Evolutionary conservation across 2,113 vertebrate species (phyloP).

Genomic region (Mus pahari): DNA sequence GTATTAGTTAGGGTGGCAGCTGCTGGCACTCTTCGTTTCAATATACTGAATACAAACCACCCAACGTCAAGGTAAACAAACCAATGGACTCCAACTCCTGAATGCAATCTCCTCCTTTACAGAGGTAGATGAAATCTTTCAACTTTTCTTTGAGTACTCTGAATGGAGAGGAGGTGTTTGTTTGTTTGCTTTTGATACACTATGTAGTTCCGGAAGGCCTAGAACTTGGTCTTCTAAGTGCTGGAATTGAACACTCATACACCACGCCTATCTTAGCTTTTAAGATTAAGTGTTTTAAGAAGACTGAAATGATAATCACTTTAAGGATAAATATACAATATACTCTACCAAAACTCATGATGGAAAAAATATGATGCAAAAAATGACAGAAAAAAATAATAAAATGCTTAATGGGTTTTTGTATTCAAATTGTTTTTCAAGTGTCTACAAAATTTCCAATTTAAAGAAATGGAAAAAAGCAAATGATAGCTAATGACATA

Average conservation of each 20-base stretch:
- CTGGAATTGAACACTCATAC: neutral
- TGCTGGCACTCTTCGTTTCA: neutral
- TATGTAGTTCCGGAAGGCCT: too few relatives aligned
- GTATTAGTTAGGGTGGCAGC: too few relatives aligned
- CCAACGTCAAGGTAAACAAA: neutral
- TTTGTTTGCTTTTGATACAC: neutral
- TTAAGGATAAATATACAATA: constrained; percentile 33
- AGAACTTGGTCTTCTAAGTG: neutral
- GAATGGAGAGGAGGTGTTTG: neutral
- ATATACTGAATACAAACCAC: neutral
- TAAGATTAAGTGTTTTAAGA: neutral
- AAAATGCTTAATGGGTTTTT: neutral
- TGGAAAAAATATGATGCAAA: neutral
- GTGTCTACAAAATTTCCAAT: neutral
- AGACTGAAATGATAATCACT: neutral
- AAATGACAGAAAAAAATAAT: constrained; percentile 10
- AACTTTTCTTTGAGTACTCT: neutral
- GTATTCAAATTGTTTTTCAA: neutral
- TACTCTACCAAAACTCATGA: neutral
- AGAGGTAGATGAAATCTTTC: constrained; percentile 8
- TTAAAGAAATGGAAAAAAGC: neutral
- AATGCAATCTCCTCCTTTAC: neutral
- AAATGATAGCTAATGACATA: neutral
- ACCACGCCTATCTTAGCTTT: neutral
- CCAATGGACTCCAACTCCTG: neutral